Percentiles rank a stretch among this genome's conserved stretches.
phyloP scores from a whole-genome alignment of 1,140 invertebrate species.

The Physella acuta region DNA sequence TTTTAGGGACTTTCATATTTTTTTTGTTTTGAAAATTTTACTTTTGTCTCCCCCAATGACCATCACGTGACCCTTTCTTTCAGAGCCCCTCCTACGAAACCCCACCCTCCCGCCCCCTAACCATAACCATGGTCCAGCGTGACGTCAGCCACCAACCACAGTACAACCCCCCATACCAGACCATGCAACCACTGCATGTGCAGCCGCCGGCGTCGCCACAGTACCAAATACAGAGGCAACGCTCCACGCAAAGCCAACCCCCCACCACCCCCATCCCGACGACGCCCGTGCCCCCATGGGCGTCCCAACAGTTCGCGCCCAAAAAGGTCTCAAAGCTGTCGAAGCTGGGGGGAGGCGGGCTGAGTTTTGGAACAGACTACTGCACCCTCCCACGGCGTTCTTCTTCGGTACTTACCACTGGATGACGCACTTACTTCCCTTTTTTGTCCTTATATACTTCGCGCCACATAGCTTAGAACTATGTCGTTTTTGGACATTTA shows the following conservation, averaged over 20 bases:
- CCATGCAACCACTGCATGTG: slow-evolving; percentile 5
- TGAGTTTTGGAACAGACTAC: slow-evolving; percentile 20
- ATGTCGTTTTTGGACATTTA: too few species aligned
- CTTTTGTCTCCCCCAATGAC: too few species aligned
- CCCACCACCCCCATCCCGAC: slow-evolving; percentile 16
- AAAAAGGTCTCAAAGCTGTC: slow-evolving; percentile 31
- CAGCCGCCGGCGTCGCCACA: not conserved
- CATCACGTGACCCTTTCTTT: too few species aligned
- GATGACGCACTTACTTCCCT: not conserved
- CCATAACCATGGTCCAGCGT: not conserved
- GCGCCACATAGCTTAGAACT: too few species aligned
- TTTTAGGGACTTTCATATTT: too few species aligned
- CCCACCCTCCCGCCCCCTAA: slow-evolving; percentile 11
- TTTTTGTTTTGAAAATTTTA: too few species aligned
- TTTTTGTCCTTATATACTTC: too few species aligned
- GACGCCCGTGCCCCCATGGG: slow-evolving; percentile 26
- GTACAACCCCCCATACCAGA: not conserved
- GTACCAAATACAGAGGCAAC: slow-evolving; percentile 9
- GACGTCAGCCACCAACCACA: not conserved
- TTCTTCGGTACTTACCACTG: not conserved
- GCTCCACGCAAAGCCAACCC: slow-evolving; percentile 19
- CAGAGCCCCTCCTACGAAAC: slow-evolving; percentile 16
- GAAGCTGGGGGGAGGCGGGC: slow-evolving; percentile 27
- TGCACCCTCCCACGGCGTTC: slow-evolving; percentile 10
- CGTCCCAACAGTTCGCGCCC: slow-evolving; percentile 22